Evolutionary conservation across 53 echinoderm and acorn worm genomes (phyloP), one percentile per base, ranked within the genome.

Genomic region (Stichopus horrens): DNA sequence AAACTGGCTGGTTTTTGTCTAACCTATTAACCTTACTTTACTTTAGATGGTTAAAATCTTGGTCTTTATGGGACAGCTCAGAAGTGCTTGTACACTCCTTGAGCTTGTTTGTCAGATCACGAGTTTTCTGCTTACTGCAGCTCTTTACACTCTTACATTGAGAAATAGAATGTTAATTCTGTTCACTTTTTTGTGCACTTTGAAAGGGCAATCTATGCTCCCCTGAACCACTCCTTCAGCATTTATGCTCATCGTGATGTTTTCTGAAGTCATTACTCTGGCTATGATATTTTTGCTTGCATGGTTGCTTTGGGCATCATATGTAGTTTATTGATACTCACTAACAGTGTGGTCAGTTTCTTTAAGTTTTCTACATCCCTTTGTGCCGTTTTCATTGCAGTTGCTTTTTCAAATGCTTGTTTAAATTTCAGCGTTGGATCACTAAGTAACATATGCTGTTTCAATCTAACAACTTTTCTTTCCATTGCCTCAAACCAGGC

Each of bases 401-500:
- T n/a, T n/a, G n/a, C n/a, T n/a, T n/a, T n/a, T n/a, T n/a, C n/a
- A n/a, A n/a, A n/a, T n/a, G n/a, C n/a, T n/a, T n/a, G n/a, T n/a
- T n/a, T n/a, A n/a, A n/a, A n/a, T n/a, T n/a, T n/a, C n/a, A n/a
- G n/a, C n/a, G n/a, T n/a, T n/a, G n/a, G n/a, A n/a, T 89, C 86
- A 74, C 92, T 89, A 75, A 92, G 78, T 13, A 92, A n/a, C n/a
- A n/a, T n/a, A n/a, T n/a, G n/a, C n/a, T n/a, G n/a, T 73, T 87
- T 92, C 75, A 89, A 79, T 7, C 53, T 75, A 55, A 71, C 86
- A 86, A 52, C 21, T 18, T 6, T 21, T n/a, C 86, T 77, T 68
- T 52, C 86, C 76, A 86, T 92, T 11, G 79, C 16, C 7, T 73
- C 8, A 67, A 89, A 89, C 92, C 92, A 91, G 4, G 89, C 86